These are phyloP conservation scores for Jacana jacana DNA, from an alignment of 2,113 vertebrate genomes.

Conservation along the genomic window DNA sequence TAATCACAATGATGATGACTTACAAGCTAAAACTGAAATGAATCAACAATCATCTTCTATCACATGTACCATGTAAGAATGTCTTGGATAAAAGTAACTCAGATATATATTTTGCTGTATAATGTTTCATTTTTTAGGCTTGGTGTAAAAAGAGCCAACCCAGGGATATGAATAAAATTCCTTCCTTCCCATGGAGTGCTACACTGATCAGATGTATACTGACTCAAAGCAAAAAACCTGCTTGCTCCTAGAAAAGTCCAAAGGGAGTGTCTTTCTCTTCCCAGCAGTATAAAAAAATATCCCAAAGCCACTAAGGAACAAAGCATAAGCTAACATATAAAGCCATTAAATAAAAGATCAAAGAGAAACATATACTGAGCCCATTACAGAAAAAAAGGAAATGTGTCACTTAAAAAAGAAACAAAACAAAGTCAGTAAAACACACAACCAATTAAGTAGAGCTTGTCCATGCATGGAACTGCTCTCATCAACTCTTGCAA, in stretches of 20 bases:
- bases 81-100: not conserved
- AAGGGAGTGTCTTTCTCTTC: not conserved
- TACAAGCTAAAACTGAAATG: not conserved
- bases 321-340: not conserved
- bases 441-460: not conserved
- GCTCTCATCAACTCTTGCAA: not conserved
- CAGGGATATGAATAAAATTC: not conserved
- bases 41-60: not conserved
- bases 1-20: fast-evolving
- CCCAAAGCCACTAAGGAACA: not conserved
- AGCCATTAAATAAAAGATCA: not conserved
- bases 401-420: not conserved
- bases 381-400: not conserved
- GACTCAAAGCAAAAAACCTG: not conserved
- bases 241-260: not conserved
- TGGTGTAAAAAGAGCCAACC: not conserved
- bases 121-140: not conserved
- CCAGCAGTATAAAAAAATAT: not conserved
- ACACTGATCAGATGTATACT: not conserved
- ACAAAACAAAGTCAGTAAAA: not conserved
- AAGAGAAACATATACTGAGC: not conserved
- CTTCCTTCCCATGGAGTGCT: not conserved
- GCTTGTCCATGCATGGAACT: not conserved
- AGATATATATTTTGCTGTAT: not conserved
- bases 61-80: not conserved